Percentiles rank a stretch among this genome's conserved stretches.
These are phyloP conservation scores for Morelia viridis DNA, from an alignment of 2,797 vertebrate genomes.

Conservation along the genomic window DNA sequence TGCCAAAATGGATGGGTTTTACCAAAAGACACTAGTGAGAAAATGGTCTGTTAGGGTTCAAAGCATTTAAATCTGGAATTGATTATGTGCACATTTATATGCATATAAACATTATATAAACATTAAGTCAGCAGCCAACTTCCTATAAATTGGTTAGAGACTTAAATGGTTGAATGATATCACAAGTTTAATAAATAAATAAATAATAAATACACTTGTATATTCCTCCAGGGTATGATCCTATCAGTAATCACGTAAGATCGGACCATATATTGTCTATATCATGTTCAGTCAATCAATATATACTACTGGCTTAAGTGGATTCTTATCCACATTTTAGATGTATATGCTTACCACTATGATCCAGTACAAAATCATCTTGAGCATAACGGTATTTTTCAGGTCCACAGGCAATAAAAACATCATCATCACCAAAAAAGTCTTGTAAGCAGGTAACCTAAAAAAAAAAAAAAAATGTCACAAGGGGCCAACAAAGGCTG, in stretches of 20 bases:
- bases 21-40: background rate
- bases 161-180: background rate
- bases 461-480: conserved; percentile 33
- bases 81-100: background rate
- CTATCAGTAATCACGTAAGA: background rate
- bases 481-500: background rate
- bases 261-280: background rate
- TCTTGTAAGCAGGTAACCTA: conserved; percentile 95
- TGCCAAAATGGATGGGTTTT: too few species aligned
- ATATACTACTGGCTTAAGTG: background rate
- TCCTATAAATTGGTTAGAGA: background rate
- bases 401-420: conserved; percentile 95
- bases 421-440: conserved; percentile 95
- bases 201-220: background rate
- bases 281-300: background rate
- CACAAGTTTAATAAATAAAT: background rate
- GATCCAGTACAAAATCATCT: conserved; percentile 97
- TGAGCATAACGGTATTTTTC: conserved; percentile 95
- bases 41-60: background rate
- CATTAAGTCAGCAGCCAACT: background rate
- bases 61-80: background rate
- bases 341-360: conserved; percentile 86
- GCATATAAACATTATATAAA: too few species aligned
- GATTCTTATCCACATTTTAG: conserved; percentile 30
- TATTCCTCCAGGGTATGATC: background rate